Conservation (phyloP, 2,888 invertebrate species). For the Masnerella sp. region DNA sequence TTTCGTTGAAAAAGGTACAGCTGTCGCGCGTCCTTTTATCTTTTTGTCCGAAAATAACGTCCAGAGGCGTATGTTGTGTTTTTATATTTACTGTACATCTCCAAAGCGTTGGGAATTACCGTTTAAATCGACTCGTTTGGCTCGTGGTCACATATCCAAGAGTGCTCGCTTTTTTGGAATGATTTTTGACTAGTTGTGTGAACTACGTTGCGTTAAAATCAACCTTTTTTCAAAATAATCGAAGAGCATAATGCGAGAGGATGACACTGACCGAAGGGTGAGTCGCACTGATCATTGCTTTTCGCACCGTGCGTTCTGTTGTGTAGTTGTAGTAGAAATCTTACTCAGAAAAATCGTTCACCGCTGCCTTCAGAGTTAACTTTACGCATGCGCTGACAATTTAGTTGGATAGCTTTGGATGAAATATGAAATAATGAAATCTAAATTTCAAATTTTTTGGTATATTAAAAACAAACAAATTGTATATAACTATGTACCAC, state of each 20-base stretch:
- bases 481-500: too few relatives aligned
- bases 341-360: not conserved
- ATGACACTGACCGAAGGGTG: not conserved
- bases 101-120: conserved; percentile 3
- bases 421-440: too few relatives aligned
- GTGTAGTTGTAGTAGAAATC: not conserved
- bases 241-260: not conserved
- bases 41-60: conserved; percentile 15
- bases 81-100: conserved; percentile 8
- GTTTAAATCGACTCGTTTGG: conserved; percentile 4
- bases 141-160: conserved; percentile 17
- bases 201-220: not conserved
- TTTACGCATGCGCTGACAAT: not conserved
- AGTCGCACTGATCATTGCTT: conserved; percentile 20
- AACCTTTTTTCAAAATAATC: conserved; percentile 11
- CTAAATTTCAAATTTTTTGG: too few relatives aligned
- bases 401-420: too few relatives aligned
- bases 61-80: conserved; percentile 16
- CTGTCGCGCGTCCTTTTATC: conserved; percentile 1
- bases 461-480: too few relatives aligned
- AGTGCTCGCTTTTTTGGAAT: not conserved
- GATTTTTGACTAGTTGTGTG: not conserved
- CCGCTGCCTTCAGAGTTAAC: not conserved
- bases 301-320: not conserved
- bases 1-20: not conserved